A percentile compares a stretch with the other conserved stretches of the same genome.
These are phyloP conservation scores for Aproaerema taeniolella DNA, from an alignment of 2,888 invertebrate species.

Conservation along the genomic window DNA sequence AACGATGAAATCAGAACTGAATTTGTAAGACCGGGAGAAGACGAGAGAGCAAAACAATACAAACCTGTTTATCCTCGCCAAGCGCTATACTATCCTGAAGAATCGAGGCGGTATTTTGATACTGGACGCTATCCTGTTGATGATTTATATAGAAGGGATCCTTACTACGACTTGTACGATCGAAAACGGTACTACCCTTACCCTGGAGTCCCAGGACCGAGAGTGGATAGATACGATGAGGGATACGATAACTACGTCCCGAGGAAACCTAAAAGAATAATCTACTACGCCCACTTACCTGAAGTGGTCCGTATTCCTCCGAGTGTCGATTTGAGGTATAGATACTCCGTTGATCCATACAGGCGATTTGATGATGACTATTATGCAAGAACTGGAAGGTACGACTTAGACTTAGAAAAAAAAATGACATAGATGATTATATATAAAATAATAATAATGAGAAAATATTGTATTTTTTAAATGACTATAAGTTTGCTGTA, in stretches of 20 bases:
- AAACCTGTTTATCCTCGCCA: slow-evolving; percentile 68
- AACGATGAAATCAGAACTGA: slow-evolving; percentile 65
- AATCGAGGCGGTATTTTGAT: slow-evolving; percentile 59
- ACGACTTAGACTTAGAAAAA: too few species aligned
- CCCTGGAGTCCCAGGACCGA: slow-evolving; percentile 33
- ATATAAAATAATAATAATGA: too few species aligned
- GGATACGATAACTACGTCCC: slow-evolving; percentile 55
- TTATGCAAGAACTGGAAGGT: slow-evolving; percentile 54
- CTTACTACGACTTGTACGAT: slow-evolving; percentile 60
- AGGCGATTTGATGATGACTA: slow-evolving; percentile 62
- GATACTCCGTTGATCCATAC: slow-evolving; percentile 67
- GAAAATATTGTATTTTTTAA: too few species aligned
- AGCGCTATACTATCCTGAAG: slow-evolving; percentile 68
- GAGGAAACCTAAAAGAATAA: slow-evolving; percentile 78
- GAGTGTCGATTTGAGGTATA: slow-evolving; percentile 73
- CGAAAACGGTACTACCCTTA: slow-evolving; percentile 47
- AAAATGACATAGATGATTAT: too few species aligned
- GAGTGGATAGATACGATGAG: slow-evolving; percentile 63
- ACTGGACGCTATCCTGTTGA: slow-evolving; percentile 55
- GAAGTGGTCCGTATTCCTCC: slow-evolving; percentile 81
- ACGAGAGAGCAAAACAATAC: slow-evolving; percentile 42
- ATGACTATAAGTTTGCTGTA: too few species aligned
- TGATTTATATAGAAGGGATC: slow-evolving; percentile 61
- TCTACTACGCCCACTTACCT: slow-evolving; percentile 84
- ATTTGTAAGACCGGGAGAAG: slow-evolving; percentile 63